Evolutionary conservation across 1,140 invertebrate genomes (phyloP).

Genomic region (Mizuhopecten yessoensis): DNA sequence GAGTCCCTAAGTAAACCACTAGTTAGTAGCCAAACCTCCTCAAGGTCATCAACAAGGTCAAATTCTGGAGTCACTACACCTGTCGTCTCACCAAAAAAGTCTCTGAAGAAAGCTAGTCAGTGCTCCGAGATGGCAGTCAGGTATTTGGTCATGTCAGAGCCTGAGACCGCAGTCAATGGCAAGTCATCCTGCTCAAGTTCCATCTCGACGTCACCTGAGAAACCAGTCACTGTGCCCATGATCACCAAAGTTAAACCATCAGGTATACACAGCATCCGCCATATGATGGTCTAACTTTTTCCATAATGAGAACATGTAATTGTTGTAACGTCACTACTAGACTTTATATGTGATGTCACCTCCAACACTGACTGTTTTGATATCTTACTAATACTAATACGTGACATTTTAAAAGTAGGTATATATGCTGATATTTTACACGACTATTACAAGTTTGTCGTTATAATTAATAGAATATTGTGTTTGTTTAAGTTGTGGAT

Average conservation of each 20-base stretch:
- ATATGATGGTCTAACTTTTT: too few relatives aligned
- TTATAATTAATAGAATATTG: too few relatives aligned
- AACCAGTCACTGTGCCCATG: not conserved
- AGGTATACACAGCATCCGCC: not conserved
- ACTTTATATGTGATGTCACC: too few relatives aligned
- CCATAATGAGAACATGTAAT: too few relatives aligned
- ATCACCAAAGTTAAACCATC: not conserved
- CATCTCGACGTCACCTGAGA: not conserved
- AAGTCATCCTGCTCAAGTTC: slow-evolving; percentile 1
- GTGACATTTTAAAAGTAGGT: too few relatives aligned
- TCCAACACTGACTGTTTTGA: too few relatives aligned
- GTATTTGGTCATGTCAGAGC: not conserved
- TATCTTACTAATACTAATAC: too few relatives aligned
- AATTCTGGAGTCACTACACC: not conserved
- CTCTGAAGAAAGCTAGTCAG: not conserved
- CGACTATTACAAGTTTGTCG: too few relatives aligned
- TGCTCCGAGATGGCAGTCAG: not conserved
- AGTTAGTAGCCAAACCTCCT: not conserved
- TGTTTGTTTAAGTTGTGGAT: too few relatives aligned
- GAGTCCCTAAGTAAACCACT: not conserved
- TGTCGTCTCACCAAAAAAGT: slow-evolving; percentile 2
- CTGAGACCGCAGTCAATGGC: not conserved
- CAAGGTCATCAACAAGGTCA: slow-evolving; percentile 23
- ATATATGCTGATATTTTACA: too few relatives aligned
- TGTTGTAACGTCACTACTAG: too few relatives aligned